Evolutionary conservation across 92 coral and sea anemone genomes (phyloP).

Genomic region (Galaxea fascicularis): DNA sequence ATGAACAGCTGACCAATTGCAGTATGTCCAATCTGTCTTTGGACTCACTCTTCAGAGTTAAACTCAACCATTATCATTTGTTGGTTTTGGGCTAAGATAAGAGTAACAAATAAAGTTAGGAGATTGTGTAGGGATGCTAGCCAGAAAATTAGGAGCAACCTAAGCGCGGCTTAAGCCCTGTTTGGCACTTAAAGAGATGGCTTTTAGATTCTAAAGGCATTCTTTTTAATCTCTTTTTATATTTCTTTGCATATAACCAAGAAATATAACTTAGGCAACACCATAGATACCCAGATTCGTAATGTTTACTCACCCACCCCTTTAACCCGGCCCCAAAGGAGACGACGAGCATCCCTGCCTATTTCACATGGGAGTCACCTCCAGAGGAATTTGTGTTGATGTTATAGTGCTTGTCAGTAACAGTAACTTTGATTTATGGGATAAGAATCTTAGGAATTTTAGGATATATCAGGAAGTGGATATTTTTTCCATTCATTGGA

Average conservation of each 20-base stretch:
- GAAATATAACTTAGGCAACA: background rate
- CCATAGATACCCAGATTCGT: constrained; percentile 3
- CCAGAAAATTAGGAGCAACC: constrained; percentile 1
- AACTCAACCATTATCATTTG: background rate
- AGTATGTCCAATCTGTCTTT: constrained; percentile 7
- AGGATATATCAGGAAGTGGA: too few relatives aligned
- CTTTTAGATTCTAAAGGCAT: background rate
- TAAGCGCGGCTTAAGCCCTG: constrained; percentile 10
- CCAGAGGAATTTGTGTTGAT: too few relatives aligned
- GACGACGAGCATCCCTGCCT: background rate
- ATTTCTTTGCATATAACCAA: constrained; percentile 1
- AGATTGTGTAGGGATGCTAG: constrained; percentile 3
- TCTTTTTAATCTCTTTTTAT: background rate
- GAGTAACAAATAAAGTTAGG: background rate
- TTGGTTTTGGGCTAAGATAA: background rate
- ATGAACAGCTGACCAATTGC: constrained; percentile 4
- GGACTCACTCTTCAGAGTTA: background rate
- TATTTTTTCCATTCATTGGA: background rate
- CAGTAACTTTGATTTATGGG: too few relatives aligned
- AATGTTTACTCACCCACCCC: constrained; percentile 16
- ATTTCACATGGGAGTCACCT: too few relatives aligned
- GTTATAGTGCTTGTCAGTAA: too few relatives aligned
- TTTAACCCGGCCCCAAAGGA: constrained; percentile 10
- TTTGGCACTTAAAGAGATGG: constrained; percentile 9
- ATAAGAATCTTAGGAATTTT: too few relatives aligned